phyloP scores from a whole-genome alignment of 2,888 invertebrate species.

The Esperia sulphurella region DNA sequence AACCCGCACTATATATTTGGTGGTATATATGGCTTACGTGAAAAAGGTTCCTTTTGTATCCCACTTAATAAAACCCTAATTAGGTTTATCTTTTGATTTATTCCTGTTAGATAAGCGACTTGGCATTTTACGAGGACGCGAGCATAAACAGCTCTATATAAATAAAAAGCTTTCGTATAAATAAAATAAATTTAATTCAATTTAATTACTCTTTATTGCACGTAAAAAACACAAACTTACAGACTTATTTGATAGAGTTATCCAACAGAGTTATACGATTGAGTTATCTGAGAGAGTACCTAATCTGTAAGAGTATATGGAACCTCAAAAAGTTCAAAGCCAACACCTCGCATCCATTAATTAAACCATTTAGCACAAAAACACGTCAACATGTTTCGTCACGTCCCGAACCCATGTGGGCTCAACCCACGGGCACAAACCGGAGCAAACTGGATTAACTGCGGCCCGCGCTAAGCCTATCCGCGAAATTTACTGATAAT shows the following conservation, averaged over 20 bases:
- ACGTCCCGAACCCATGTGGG: neutral
- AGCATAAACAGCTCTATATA: neutral
- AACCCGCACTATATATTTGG: neutral
- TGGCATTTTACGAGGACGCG: neutral
- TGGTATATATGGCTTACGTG: neutral
- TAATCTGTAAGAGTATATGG: no score
- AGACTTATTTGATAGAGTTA: no score
- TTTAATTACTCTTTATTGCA: no score
- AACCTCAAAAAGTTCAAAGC: neutral
- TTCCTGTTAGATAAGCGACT: neutral
- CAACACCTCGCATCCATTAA: neutral
- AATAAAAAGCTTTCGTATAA: neutral
- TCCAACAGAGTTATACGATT: no score
- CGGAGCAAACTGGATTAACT: slow-evolving; percentile 3
- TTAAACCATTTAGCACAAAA: neutral
- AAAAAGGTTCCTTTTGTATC: neutral
- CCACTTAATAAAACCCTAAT: neutral
- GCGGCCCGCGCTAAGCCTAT: slow-evolving; percentile 7
- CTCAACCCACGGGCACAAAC: neutral
- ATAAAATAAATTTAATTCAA: no score
- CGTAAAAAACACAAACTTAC: no score
- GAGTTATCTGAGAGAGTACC: no score
- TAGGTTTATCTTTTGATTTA: neutral
- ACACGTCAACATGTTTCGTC: no score
- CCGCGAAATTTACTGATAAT: slow-evolving; percentile 18